Base-by-base conservation (phyloP, 2,113 vertebrate species). In the Varanus komodoensis region DNA sequence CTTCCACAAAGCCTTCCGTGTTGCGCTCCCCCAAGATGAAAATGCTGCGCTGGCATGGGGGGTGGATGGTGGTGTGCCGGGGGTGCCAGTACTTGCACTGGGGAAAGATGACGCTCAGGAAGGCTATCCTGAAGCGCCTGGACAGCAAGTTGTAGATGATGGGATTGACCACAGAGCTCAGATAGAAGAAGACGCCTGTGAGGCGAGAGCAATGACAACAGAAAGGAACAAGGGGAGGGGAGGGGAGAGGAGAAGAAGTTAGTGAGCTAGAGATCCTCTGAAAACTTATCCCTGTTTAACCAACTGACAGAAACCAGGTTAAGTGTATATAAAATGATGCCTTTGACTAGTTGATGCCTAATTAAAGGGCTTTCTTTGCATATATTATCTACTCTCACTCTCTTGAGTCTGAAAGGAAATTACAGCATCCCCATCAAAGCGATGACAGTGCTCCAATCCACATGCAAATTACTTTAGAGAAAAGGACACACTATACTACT, bases 81-180 rank as follows among this genome's bases (percentile, higher is more conserved):
- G 89, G 68, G 3, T 77, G 78, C 68, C 94, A 93, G 67, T 91
- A 80, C 79, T 96, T 94, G 93, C 96, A 96, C 83, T 90, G 88
- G 78, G 97, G 94, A 67, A 94, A 94, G 82, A 97, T 88, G 32
- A 97, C 94, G 4, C 92, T 96, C 87, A 92, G 82, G 85, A 98
- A 98, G 5, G 97, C 97, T 67, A 91, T 89, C 54, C 95, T 96
- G 96, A 98, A 98, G 64, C 96, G 97, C 71, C 85, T 94, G 44
- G 97, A 98, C 83, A 98, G 34, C 3, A 98, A 92, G 78, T 98
- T 97, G 92, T 98, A 98, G 93, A 98, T 98, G 54, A 98, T 95
- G 82, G 97, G 97, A 82, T 98, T 98, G 61, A 97, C 96, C 0
- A 97, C 97, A 61, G 97, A 97, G 93, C 97, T 98, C 90, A 98